Percentiles rank a stretch among this genome's conserved stretches.
Evolutionary conservation across 2,113 vertebrate genomes (phyloP).

Genomic region (Cyphomyrus discorhynchus): DNA sequence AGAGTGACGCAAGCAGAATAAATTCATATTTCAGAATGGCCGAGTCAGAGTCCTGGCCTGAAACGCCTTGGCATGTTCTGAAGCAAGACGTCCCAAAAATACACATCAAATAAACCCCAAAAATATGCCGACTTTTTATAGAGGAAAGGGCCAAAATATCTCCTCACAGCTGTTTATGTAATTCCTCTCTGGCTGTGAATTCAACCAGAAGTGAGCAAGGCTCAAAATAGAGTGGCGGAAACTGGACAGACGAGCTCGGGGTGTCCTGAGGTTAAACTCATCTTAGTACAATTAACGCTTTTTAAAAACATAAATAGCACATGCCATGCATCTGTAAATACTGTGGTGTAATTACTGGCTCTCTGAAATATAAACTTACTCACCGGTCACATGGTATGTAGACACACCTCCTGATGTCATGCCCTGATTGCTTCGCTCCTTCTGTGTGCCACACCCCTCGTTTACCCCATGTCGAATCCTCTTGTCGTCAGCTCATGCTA

Average conservation of each 20-base stretch:
- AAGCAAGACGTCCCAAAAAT: background rate
- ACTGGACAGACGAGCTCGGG: background rate
- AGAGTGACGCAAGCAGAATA: background rate
- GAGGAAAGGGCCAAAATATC: background rate
- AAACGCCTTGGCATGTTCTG: background rate
- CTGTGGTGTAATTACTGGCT: background rate
- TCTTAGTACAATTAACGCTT: background rate
- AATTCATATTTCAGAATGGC: background rate
- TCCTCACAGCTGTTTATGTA: background rate
- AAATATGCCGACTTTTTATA: background rate
- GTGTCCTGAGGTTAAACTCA: background rate
- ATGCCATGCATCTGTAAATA: background rate
- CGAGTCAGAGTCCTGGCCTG: background rate
- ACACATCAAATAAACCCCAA: background rate
- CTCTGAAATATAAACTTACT: background rate
- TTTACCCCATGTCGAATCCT: no score
- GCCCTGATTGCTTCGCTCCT: no score
- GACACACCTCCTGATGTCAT: no score
- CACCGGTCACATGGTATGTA: no score
- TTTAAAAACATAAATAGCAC: background rate
- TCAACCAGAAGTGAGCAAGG: background rate
- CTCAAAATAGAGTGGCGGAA: background rate
- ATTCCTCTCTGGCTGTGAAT: background rate
- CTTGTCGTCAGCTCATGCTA: no score
- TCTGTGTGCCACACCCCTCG: no score